Evolutionary conservation across 2,113 vertebrate genomes (phyloP).

Genomic region (Pandion haliaetus): DNA sequence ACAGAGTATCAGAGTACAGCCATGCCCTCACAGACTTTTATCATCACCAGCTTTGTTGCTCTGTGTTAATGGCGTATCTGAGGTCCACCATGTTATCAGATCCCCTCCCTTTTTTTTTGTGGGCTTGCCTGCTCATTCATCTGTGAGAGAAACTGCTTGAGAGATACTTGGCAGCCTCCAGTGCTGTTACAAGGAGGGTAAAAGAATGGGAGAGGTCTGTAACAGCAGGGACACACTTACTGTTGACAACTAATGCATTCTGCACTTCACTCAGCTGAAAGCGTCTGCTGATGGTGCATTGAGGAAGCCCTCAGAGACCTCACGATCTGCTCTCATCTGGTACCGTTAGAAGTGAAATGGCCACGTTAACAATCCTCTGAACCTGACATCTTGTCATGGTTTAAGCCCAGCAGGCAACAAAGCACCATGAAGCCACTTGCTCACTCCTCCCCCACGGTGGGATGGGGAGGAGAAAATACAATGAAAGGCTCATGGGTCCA

Average conservation of each 20-base stretch:
- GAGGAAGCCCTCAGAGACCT: not conserved
- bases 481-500: too few relatives aligned
- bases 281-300: not conserved
- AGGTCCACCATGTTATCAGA: not conserved
- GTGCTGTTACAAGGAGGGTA: not conserved
- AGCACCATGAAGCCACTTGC: too few relatives aligned
- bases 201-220: not conserved
- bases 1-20: not conserved
- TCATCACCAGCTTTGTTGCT: not conserved
- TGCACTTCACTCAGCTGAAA: not conserved
- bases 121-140: not conserved
- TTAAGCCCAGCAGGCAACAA: too few relatives aligned
- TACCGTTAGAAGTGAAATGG: not conserved
- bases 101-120: not conserved
- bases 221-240: not conserved
- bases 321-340: not conserved
- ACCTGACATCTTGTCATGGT: not conserved
- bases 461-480: too few relatives aligned
- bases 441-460: too few relatives aligned
- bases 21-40: not conserved
- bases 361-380: not conserved
- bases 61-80: not conserved
- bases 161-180: not conserved
- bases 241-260: not conserved
- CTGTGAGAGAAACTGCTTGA: not conserved